Conservation (phyloP, 2,797 vertebrate species). For the Siniperca scherzeri region DNA sequence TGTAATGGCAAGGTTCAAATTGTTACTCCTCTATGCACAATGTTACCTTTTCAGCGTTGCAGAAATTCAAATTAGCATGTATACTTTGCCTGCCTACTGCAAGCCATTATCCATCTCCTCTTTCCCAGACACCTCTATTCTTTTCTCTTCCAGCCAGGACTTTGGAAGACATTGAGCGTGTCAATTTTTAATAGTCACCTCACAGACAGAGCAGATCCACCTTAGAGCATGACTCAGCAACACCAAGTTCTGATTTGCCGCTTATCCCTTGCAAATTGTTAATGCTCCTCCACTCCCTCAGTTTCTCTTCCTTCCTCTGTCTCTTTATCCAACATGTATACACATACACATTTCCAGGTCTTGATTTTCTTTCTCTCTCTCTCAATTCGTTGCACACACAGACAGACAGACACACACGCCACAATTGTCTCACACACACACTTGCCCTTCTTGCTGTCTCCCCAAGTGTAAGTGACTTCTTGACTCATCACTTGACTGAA, state of each 20-base stretch:
- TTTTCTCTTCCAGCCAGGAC: constrained; percentile 40
- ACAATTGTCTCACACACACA: constrained; percentile 12
- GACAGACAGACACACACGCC: constrained; percentile 17
- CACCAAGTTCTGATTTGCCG: constrained; percentile 56
- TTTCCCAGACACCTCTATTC: constrained; percentile 5
- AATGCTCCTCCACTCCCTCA: constrained; percentile 50
- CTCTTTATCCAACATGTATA: constrained; percentile 29
- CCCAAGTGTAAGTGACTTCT: constrained; percentile 70
- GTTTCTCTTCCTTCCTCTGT: constrained; percentile 22
- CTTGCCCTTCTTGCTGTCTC: constrained; percentile 41
- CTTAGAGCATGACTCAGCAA: constrained; percentile 65
- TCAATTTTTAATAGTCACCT: constrained; percentile 73
- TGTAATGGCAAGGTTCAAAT: constrained; percentile 21
- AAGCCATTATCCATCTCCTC: constrained; percentile 3
- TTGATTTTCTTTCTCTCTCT: constrained; percentile 6
- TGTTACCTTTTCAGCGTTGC: constrained; percentile 31
- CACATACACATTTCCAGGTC: constrained; percentile 6
- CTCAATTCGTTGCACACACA: constrained; percentile 7
- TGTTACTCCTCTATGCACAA: constrained; percentile 14
- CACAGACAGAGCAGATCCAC: constrained; percentile 64
- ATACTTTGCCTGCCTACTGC: constrained; percentile 31
- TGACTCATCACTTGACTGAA: constrained; percentile 75
- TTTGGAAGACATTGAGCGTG: constrained; percentile 40
- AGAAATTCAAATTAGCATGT: constrained; percentile 32
- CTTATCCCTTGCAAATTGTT: constrained; percentile 61